These are phyloP conservation scores for Misgurnus mizolepis DNA, from an alignment of 2,113 vertebrate genomes.

Conservation along the genomic window DNA sequence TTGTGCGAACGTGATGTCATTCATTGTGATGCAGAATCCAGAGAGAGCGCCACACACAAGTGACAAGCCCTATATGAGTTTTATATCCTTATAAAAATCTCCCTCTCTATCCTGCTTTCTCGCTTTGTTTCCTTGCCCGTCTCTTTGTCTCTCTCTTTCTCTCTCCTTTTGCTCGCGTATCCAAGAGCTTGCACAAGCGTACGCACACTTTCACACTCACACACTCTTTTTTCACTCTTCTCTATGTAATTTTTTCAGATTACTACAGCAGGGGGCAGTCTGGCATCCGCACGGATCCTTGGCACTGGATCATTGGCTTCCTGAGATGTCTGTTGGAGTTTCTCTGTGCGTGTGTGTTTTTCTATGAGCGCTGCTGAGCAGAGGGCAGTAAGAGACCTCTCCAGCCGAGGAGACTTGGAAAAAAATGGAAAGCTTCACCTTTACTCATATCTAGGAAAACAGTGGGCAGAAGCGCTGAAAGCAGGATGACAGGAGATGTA, in stretches of 20 bases:
- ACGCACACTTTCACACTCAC: conserved; percentile 14
- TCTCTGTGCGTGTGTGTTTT: conserved; percentile 29
- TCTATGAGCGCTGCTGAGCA: conserved; percentile 1
- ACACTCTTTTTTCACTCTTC: conserved; percentile 32
- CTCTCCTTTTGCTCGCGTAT: not conserved
- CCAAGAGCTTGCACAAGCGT: conserved; percentile 10
- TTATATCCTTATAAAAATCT: conserved; percentile 48
- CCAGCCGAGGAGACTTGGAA: conserved; percentile 45
- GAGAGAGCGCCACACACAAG: conserved; percentile 36
- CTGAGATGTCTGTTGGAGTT: conserved; percentile 47
- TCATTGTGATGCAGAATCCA: conserved; percentile 55
- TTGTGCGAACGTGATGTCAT: conserved; percentile 53
- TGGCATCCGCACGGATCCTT: conserved; percentile 54
- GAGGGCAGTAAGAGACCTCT: conserved; percentile 29
- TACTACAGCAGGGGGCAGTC: conserved; percentile 61
- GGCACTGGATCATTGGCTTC: conserved; percentile 55
- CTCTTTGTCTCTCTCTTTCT: conserved; percentile 9
- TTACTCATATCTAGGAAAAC: conserved; percentile 40
- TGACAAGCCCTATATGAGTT: conserved; percentile 49
- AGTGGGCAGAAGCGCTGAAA: not conserved
- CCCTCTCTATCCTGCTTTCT: not conserved
- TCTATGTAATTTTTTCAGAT: conserved; percentile 56
- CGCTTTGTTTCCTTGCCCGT: conserved; percentile 8
- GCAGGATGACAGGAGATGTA: conserved; percentile 22
- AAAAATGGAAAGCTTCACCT: conserved; percentile 36